phyloP scores from a whole-genome alignment of 2,113 vertebrate species.

The Hippocampus abdominalis region DNA sequence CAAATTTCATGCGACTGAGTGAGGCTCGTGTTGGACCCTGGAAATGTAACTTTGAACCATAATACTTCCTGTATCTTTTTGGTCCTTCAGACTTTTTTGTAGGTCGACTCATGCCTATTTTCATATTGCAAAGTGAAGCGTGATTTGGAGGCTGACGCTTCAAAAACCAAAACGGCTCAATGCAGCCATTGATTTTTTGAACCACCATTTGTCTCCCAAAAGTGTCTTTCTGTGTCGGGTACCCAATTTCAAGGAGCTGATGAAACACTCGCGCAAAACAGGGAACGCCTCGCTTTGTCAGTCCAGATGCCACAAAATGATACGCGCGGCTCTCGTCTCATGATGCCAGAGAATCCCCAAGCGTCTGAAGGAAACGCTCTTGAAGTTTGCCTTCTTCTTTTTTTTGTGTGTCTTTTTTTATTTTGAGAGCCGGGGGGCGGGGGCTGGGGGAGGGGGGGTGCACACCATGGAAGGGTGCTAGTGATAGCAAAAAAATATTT shows the following conservation, averaged over 20 bases:
- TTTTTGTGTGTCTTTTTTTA: neutral
- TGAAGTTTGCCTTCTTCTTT: neutral
- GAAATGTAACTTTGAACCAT: no score
- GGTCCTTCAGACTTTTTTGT: no score
- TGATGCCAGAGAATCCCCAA: neutral
- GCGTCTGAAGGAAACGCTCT: neutral
- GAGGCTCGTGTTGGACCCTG: no score
- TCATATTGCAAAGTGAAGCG: neutral
- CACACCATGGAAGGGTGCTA: no score
- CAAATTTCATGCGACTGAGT: no score
- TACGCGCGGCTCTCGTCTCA: constrained; percentile 18
- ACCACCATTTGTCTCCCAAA: neutral
- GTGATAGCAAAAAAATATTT: neutral
- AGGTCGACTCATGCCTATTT: neutral
- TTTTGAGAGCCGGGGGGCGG: no score
- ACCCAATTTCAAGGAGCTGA: constrained; percentile 11
- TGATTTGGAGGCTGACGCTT: neutral
- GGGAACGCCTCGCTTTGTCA: constrained; percentile 14
- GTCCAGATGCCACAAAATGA: constrained; percentile 11
- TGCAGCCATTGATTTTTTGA: neutral
- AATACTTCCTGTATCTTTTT: no score
- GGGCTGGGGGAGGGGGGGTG: neutral
- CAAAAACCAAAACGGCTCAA: neutral
- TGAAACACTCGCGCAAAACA: constrained; percentile 15
- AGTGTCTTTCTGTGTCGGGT: neutral